phyloP scores from a whole-genome alignment of 2,888 invertebrate species.

The Perizoma flavofasciatum region DNA sequence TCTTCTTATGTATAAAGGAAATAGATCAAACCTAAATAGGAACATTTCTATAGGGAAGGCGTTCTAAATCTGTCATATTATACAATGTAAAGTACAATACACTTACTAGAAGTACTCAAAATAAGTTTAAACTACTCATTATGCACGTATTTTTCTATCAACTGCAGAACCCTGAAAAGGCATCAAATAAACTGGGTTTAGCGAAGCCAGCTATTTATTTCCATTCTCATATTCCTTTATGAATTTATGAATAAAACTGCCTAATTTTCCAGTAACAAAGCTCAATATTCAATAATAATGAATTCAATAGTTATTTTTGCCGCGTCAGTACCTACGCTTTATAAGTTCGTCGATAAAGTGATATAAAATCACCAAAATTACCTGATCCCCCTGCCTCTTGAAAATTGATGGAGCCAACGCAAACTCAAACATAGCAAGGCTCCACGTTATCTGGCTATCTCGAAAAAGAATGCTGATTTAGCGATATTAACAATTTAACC shows the following conservation, averaged over 20 bases:
- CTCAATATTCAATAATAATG: conserved; percentile 9
- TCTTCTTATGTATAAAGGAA: too few relatives aligned
- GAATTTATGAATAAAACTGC: conserved; percentile 16
- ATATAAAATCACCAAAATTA: conserved; percentile 42
- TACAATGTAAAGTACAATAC: too few relatives aligned
- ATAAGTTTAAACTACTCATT: too few relatives aligned
- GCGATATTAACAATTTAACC: conserved; percentile 50
- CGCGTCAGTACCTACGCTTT: conserved; percentile 45
- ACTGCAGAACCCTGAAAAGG: background rate
- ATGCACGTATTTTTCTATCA: too few relatives aligned
- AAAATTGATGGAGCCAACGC: conserved; percentile 25
- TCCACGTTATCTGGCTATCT: conserved; percentile 38
- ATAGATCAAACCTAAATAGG: too few relatives aligned
- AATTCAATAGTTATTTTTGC: conserved; percentile 46
- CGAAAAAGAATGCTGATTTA: conserved; percentile 46
- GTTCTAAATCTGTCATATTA: too few relatives aligned
- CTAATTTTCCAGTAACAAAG: conserved; percentile 31
- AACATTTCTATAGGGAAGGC: too few relatives aligned
- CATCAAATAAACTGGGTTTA: background rate
- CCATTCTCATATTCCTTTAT: background rate
- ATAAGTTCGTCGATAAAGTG: conserved; percentile 49
- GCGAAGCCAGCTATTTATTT: background rate
- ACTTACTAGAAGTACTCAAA: too few relatives aligned
- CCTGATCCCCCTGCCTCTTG: conserved; percentile 36
- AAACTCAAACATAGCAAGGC: conserved; percentile 33